Evolutionary conservation across 2,797 vertebrate species (phyloP).

Genomic region (Myiotriccus ornatus): DNA sequence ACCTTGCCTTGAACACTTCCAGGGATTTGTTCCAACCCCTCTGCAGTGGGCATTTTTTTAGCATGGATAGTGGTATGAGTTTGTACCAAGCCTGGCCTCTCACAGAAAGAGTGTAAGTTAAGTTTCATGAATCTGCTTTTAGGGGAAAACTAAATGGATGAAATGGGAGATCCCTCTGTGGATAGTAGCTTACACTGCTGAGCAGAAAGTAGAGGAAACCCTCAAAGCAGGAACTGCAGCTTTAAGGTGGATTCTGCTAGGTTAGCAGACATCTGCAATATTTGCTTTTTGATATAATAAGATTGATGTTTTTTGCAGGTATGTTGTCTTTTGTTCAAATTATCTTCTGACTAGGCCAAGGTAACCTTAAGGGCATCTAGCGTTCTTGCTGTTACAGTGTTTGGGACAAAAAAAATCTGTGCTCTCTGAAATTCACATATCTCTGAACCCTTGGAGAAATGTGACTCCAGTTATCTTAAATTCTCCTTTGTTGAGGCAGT

Average conservation of each 20-base stretch:
- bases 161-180: not conserved
- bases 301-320: not conserved
- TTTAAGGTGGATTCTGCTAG: not conserved
- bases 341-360: not conserved
- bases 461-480: not conserved
- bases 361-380: not conserved
- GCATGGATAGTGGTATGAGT: fast-evolving
- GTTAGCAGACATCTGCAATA: not conserved
- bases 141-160: not conserved
- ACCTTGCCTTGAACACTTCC: not conserved
- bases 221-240: not conserved
- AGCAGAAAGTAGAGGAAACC: not conserved
- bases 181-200: not conserved
- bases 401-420: not conserved
- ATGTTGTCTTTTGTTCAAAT: not conserved
- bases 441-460: not conserved
- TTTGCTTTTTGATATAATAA: not conserved
- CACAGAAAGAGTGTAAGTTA: not conserved
- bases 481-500: not conserved
- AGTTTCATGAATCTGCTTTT: not conserved
- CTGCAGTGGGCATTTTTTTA: not conserved
- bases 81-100: not conserved
- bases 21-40: not conserved
- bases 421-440: not conserved
- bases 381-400: not conserved